phyloP scores from a whole-genome alignment of 2,113 vertebrate genomes.

The Phrynosoma platyrhinos region DNA sequence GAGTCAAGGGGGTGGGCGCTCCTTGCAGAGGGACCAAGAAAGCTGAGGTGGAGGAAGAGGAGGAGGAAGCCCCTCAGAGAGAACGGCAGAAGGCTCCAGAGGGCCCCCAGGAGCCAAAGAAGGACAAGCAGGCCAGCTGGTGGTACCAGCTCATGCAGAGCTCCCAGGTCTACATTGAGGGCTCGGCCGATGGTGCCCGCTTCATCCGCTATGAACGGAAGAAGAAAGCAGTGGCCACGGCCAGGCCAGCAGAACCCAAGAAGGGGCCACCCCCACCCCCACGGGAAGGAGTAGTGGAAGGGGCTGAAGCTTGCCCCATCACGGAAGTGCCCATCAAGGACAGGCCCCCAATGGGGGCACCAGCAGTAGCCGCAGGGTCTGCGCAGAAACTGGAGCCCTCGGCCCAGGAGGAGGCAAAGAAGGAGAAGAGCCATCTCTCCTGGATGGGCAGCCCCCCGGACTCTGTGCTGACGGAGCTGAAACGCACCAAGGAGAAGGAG shows the following conservation, averaged over 20 bases:
- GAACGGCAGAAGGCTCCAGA: conserved; percentile 44
- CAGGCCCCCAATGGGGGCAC: conserved; percentile 32
- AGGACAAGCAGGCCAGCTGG: conserved; percentile 89
- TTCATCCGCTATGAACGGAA: conserved; percentile 86
- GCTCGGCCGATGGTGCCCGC: conserved; percentile 81
- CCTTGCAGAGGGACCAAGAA: conserved; percentile 49
- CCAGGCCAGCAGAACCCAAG: conserved; percentile 38
- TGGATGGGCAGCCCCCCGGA: conserved; percentile 98
- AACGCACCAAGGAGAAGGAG: conserved; percentile 77
- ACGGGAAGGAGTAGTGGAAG: conserved; percentile 92
- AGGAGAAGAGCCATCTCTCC: conserved; percentile 79
- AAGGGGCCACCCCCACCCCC: conserved; percentile 84
- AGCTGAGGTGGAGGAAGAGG: conserved; percentile 53
- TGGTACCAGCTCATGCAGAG: conserved; percentile 99
- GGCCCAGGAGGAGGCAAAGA: conserved; percentile 42
- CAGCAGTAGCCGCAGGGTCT: not conserved
- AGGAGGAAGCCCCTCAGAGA: conserved; percentile 70
- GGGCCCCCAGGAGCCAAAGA: conserved; percentile 63
- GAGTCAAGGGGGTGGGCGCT: conserved; percentile 27
- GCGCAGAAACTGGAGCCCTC: conserved; percentile 63
- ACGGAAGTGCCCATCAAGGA: conserved; percentile 63
- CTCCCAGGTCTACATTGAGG: conserved; percentile 96
- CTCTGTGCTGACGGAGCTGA: conserved; percentile 86
- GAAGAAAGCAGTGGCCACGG: conserved; percentile 36
- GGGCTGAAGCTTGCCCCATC: conserved; percentile 87